Evolutionary conservation across 2,888 invertebrate species (phyloP), one percentile per base, ranked within the genome.

Genomic region (Drosophila anomelani): DNA sequence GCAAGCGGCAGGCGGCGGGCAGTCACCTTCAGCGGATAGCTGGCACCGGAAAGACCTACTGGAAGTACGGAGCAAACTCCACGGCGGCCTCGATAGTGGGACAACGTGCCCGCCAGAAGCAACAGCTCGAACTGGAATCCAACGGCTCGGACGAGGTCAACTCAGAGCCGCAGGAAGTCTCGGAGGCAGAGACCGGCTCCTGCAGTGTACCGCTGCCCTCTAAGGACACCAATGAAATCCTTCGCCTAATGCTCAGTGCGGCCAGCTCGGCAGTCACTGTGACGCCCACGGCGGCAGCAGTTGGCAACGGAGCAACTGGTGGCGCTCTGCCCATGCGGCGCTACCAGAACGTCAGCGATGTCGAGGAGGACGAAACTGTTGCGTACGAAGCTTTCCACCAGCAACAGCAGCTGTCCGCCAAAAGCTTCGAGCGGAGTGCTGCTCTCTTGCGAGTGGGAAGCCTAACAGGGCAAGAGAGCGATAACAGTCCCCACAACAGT

Each of bases 161-260:
- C 15, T 49, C 41, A n/a, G 84, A 87, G 4, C 23, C 60, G 4
- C 51, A 63, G n/a, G 84, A 84, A 5, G 34, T 67, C n/a, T 68
- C 75, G 5, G 87, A 82, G 66, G 90, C 92, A 1, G 91, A 92
- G 63, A 89, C 89, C 44, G 92, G 92, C 29, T 92, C 92, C 20
- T 92, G 92, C 57, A 90, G 91, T 43, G 92, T 92, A 8, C 92
- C 91, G 3, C 54, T 92, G 74, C 88, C 91, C 32, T 76, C 82
- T 32, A 80, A 89, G 8, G 92, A 91, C 64, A 91, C 91, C 41
- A 90, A 88, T 23, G 91, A 92, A 71, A 85, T 92, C 81, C 86
- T 92, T 80, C 92, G 92, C 49, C 77, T 92, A 46, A 92, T 92
- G 91, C 72, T 92, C 49, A 89, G 81, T 46, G 91, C 92, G 12